These are phyloP conservation scores for Alviniconcha marisindica DNA, from an alignment of 1,140 invertebrate species.

Conservation along the genomic window DNA sequence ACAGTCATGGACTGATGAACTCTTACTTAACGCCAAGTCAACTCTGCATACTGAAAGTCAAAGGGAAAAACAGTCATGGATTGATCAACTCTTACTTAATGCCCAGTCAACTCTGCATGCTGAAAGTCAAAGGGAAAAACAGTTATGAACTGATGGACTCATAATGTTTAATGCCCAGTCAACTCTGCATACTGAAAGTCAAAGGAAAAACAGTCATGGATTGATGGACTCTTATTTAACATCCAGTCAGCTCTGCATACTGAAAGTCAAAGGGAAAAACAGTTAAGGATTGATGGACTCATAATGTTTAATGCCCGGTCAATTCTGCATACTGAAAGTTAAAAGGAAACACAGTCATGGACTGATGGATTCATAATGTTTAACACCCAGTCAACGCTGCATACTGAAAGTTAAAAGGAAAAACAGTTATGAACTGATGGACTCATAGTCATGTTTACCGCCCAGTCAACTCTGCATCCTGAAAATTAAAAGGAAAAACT, in stretches of 20 bases:
- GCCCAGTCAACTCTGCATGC: no score
- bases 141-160: no score
- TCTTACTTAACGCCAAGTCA: not conserved
- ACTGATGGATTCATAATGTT: not conserved
- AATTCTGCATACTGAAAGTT: not conserved
- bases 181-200: no score
- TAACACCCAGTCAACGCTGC: not conserved
- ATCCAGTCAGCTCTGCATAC: constrained; percentile 53
- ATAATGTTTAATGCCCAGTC: no score
- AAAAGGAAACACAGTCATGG: not conserved
- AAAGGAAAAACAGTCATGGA: no score
- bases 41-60: not conserved
- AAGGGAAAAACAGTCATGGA: not conserved
- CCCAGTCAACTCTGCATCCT: constrained; percentile 53
- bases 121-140: not conserved
- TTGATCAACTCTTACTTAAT: not conserved
- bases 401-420: not conserved
- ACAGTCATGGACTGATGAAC: not conserved
- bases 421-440: no score
- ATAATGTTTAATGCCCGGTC: no score
- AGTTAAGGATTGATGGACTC: no score
- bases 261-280: no score
- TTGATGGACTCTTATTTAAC: no score
- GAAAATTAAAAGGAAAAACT: no score
- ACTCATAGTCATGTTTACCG: no score